These are phyloP conservation scores for Hecatera dysodea DNA, from an alignment of 2,888 invertebrate genomes.

Conservation along the genomic window DNA sequence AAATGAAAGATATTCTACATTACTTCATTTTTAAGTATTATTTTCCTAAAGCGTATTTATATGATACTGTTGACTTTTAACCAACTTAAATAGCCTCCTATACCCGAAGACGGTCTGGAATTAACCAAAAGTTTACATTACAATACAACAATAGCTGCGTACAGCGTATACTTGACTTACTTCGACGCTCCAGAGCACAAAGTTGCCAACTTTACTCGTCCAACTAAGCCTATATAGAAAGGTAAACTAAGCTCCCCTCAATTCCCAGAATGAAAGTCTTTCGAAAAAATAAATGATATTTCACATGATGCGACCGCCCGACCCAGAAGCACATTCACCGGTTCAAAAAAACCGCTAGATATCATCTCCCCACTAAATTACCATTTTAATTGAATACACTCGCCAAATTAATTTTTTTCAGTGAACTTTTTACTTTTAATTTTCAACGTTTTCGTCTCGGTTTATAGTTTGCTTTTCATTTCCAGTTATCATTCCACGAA, in stretches of 20 bases:
- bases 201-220: constrained; percentile 51
- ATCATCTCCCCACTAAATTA: constrained; percentile 73
- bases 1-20: not conserved
- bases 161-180: constrained; percentile 10
- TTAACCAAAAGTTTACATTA: constrained; percentile 26
- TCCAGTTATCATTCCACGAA: constrained; percentile 44
- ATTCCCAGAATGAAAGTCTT: constrained; percentile 25
- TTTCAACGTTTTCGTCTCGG: constrained; percentile 38
- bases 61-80: constrained; percentile 3
- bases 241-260: constrained; percentile 26
- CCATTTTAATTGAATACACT: constrained; percentile 80
- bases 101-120: constrained; percentile 16
- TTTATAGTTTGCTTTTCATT: constrained; percentile 65
- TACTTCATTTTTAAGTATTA: not conserved
- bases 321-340: constrained; percentile 61
- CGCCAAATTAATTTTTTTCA: constrained; percentile 67
- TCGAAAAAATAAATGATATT: constrained; percentile 74
- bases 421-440: constrained; percentile 39
- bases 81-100: constrained; percentile 6
- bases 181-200: constrained; percentile 33
- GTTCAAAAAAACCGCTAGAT: constrained; percentile 65
- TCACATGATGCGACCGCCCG: constrained; percentile 49
- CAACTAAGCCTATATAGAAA: constrained; percentile 49
- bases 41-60: not conserved
- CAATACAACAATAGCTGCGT: constrained; percentile 36